Evolutionary conservation across 2,797 vertebrate genomes (phyloP).

Genomic region (Chloroceryle amazona): DNA sequence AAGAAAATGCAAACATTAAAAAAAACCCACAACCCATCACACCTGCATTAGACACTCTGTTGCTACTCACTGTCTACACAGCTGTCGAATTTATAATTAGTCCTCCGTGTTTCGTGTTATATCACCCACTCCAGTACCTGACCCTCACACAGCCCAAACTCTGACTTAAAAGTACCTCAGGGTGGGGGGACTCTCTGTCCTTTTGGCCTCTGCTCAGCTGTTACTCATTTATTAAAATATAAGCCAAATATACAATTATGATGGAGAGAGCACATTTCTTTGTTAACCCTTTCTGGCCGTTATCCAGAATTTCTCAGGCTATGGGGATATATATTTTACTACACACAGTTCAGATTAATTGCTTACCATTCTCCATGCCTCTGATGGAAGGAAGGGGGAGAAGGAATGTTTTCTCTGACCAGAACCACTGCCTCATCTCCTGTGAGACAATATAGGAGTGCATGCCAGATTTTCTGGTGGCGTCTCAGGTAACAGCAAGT

Average conservation of each 20-base stretch:
- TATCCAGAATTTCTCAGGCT: background rate
- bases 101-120: background rate
- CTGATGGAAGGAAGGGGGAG: background rate
- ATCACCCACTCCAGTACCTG: background rate
- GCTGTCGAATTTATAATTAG: background rate
- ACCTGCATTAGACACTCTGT: background rate
- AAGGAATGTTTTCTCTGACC: background rate
- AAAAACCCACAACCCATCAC: background rate
- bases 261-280: slow-evolving; percentile 9
- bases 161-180: background rate
- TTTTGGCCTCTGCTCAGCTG: slow-evolving; percentile 58
- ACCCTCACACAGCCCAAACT: background rate
- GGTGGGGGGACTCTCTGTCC: background rate
- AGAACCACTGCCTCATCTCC: background rate
- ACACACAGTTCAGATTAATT: background rate
- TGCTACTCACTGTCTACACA: background rate
- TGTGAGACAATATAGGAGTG: background rate
- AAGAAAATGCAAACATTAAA: background rate
- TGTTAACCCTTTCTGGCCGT: slow-evolving; percentile 36
- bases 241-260: slow-evolving; percentile 43
- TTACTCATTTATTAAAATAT: slow-evolving; percentile 59
- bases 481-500: background rate
- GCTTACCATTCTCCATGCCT: background rate
- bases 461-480: background rate
- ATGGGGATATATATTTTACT: background rate